These are phyloP conservation scores for Gallinago paraguaiae DNA, from an alignment of 2,113 vertebrate species.

Conservation along the genomic window DNA sequence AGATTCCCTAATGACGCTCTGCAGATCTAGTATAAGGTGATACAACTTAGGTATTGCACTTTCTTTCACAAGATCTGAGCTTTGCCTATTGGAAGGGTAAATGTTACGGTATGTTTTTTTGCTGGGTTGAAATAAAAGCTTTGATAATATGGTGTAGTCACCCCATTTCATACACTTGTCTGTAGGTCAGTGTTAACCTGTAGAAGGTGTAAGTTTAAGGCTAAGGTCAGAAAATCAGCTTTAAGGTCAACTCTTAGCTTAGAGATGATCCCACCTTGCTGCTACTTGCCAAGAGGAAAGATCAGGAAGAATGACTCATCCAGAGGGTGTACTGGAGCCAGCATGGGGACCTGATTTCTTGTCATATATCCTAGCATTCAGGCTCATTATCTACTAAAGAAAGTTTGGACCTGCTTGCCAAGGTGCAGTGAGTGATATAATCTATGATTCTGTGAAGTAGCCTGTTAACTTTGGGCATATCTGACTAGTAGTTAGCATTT, in stretches of 20 bases:
- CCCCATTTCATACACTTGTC: not conserved
- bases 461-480: not conserved
- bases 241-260: not conserved
- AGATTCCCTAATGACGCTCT: not conserved
- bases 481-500: not conserved
- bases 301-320: not conserved
- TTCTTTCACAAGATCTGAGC: not conserved
- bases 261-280: not conserved
- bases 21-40: not conserved
- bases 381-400: not conserved
- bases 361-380: too few species aligned
- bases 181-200: not conserved
- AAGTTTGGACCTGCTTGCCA: not conserved
- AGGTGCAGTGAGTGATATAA: not conserved
- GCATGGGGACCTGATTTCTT: not conserved
- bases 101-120: not conserved
- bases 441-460: not conserved
- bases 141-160: not conserved
- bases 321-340: not conserved
- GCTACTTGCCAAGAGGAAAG: not conserved
- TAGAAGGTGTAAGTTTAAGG: not conserved
- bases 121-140: not conserved
- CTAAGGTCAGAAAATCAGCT: not conserved
- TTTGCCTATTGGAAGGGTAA: not conserved
- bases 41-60: fast-evolving